phyloP scores from a whole-genome alignment of 2,113 vertebrate genomes.

The Pygathrix nemaeus region DNA sequence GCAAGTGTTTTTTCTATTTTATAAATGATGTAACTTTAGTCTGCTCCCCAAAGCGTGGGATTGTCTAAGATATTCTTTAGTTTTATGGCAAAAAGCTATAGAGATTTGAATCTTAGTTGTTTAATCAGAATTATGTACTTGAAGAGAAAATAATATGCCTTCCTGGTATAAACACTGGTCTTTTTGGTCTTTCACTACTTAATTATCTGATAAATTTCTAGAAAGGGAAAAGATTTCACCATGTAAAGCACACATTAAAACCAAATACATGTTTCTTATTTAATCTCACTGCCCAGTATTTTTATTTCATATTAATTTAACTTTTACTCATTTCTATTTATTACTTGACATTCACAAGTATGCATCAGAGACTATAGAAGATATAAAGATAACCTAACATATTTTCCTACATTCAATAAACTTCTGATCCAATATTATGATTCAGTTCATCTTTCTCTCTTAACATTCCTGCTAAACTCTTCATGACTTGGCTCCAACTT shows the following conservation, averaged over 20 bases:
- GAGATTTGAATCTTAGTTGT: neutral
- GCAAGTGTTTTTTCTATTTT: neutral
- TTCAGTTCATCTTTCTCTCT: neutral
- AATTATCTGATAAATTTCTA: neutral
- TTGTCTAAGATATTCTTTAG: neutral
- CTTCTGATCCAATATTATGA: neutral
- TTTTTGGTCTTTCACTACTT: neutral
- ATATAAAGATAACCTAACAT: neutral
- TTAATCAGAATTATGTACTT: neutral
- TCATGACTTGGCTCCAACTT: neutral
- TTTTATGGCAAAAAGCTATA: neutral
- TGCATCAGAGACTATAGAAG: neutral
- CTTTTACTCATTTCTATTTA: neutral
- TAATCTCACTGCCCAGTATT: neutral
- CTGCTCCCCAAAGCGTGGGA: neutral
- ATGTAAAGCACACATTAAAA: neutral
- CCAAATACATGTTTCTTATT: neutral
- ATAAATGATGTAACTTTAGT: neutral
- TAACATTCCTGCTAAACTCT: neutral
- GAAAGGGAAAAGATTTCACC: neutral
- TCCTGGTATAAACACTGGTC: neutral
- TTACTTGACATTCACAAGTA: neutral
- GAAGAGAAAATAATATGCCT: neutral
- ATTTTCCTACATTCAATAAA: neutral
- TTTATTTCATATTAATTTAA: constrained; percentile 11